A percentile compares a stretch with the other conserved stretches of the same genome.
Conservation (phyloP, 2,113 vertebrate genomes). For the Microcebus murinus region DNA sequence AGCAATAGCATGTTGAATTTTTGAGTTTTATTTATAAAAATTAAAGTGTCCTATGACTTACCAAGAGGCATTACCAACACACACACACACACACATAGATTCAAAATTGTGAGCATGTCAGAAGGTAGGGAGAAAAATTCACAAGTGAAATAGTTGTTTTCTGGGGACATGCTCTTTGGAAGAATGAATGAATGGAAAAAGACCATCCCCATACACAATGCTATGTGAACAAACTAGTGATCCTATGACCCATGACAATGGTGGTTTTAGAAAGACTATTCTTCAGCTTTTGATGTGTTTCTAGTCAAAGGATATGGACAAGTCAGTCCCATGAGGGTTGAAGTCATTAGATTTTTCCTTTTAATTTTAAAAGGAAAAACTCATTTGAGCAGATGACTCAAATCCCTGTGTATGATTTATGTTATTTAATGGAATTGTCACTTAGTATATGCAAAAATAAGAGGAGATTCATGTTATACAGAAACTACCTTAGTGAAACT, state of each 20-base stretch:
- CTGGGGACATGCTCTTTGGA: constrained; percentile 14
- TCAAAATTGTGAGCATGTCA: not conserved
- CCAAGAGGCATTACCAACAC: not conserved
- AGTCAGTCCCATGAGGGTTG: not conserved
- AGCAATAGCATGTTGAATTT: not conserved
- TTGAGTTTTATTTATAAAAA: constrained; percentile 16
- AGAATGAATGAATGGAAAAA: not conserved
- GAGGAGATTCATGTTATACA: not conserved
- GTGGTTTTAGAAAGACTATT: not conserved
- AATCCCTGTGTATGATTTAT: not conserved
- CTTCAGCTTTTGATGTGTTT: not conserved
- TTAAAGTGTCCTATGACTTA: constrained; percentile 54
- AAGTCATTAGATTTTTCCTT: not conserved
- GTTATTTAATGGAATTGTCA: not conserved
- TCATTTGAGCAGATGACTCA: not conserved
- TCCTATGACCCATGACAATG: not conserved
- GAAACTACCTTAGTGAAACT: not conserved
- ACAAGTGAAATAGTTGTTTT: not conserved
- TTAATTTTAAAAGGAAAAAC: not conserved
- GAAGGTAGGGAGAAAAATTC: constrained; percentile 34
- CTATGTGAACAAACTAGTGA: not conserved
- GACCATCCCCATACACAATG: not conserved
- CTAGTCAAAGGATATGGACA: not conserved
- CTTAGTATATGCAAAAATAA: not conserved
- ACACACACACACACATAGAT: not conserved